Evolutionary conservation across 2,113 vertebrate species (phyloP).

Genomic region (Entomyzon cyanotis): DNA sequence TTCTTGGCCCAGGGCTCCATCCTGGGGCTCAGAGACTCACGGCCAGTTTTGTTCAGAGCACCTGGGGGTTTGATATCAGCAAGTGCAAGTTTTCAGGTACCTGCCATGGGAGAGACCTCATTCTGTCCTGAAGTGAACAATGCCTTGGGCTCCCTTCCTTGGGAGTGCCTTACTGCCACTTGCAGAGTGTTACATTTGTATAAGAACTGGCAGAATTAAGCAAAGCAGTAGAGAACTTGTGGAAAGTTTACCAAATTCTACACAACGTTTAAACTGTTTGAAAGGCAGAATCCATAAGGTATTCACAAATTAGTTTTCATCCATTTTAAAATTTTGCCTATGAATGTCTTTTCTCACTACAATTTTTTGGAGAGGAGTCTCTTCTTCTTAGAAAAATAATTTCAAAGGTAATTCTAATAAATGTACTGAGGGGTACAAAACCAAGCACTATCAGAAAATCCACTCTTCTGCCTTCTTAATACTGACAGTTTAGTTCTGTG

Average conservation of each 20-base stretch:
- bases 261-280: not conserved
- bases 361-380: not conserved
- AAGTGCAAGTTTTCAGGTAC: not conserved
- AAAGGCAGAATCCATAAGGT: not conserved
- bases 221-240: not conserved
- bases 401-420: not conserved
- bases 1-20: not conserved
- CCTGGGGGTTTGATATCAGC: not conserved
- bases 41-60: constrained; percentile 8
- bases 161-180: not conserved
- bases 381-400: not conserved
- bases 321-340: not conserved
- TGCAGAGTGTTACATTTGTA: not conserved
- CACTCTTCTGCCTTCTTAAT: not conserved
- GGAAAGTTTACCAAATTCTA: not conserved
- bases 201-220: not conserved
- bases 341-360: not conserved
- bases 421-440: not conserved
- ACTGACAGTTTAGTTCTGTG: not conserved
- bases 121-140: not conserved
- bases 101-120: not conserved
- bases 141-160: not conserved
- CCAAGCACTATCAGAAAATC: not conserved
- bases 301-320: not conserved
- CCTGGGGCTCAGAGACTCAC: not conserved